Evolutionary conservation across 2,113 vertebrate genomes (phyloP), one percentile per base, ranked within the genome.

Genomic region (Ceratotherium simum): DNA sequence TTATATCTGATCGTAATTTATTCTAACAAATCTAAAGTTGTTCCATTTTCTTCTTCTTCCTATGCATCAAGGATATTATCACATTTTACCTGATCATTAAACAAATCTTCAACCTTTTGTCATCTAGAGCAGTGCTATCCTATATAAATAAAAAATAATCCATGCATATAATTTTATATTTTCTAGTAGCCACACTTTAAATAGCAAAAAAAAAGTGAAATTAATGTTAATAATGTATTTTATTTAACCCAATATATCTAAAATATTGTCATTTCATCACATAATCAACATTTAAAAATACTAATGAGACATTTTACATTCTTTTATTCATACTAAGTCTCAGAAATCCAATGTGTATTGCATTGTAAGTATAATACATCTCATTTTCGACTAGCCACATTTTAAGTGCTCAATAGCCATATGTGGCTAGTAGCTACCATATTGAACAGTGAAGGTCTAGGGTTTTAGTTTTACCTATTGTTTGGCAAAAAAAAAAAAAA

Each of bases 1-100:
- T 85, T 91, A 78, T 78, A 70, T 42, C 42, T 92, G 60, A 91
- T 54, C 25, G 10, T 92, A 36, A 64, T 73, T 86, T 79, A 86
- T 62, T 80, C 54, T 72, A 79, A 80, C 39, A 92, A 70, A 79
- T 79, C 18, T 78, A 95, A 91, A 79, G 6, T 60, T 91, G n/a
- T 64, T 88, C 46, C 17, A 58, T 25, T 87, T 95, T 81, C 67
- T 75, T 75, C 65, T 69, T 95, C 75, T 69, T 95, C 29, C 14
- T 36, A 54, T 36, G 78, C 7, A 87, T 48, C 56, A 92, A 64
- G 42, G 42, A 86, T 33, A 46, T 75, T 65, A 65, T 67, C 36
- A 60, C 25, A n/a, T 62, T 83, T 76, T 56, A 65, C 31, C 20
- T 87, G 39, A 58, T 65, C 17, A 67, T 73, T 75, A 89, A 82